Evolutionary conservation across 2,113 vertebrate species (phyloP).

Genomic region (Todiramphus saurophagus): DNA sequence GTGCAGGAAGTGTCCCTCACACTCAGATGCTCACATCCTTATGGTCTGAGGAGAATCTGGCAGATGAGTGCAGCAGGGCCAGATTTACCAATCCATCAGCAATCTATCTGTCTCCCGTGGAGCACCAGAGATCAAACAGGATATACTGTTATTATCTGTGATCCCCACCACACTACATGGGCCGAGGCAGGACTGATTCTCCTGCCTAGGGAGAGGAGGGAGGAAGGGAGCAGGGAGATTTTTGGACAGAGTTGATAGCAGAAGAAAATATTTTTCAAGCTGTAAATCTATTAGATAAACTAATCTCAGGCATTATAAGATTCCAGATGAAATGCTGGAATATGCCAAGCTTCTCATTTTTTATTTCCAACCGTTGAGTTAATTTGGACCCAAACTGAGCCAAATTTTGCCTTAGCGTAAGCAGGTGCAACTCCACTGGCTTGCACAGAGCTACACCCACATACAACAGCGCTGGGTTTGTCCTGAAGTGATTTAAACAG

Average conservation of each 20-base stretch:
- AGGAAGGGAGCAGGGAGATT: not conserved
- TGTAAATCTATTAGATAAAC: constrained; percentile 63
- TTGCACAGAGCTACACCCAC: constrained; percentile 37
- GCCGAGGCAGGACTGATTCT: not conserved
- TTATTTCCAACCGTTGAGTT: constrained; percentile 52
- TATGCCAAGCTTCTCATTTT: constrained; percentile 16
- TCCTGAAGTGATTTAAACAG: constrained; percentile 41
- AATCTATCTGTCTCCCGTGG: not conserved
- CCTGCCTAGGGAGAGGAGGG: not conserved
- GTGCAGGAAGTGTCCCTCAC: constrained; percentile 55
- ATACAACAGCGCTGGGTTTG: constrained; percentile 12
- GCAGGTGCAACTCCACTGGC: constrained; percentile 46
- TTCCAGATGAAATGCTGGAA: constrained; percentile 40
- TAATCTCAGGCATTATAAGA: constrained; percentile 16
- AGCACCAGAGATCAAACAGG: constrained; percentile 6
- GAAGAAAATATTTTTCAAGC: constrained; percentile 17
- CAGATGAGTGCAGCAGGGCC: constrained; percentile 48
- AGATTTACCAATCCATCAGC: constrained; percentile 11
- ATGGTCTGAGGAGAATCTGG: constrained; percentile 55
- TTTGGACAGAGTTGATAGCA: constrained; percentile 18
- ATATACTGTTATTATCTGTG: not conserved
- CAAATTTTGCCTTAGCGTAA: not conserved
- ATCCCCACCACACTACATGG: not conserved
- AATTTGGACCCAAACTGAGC: constrained; percentile 29
- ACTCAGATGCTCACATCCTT: constrained; percentile 51